phyloP scores from a whole-genome alignment of 2,113 vertebrate species.

The Meles meles region DNA sequence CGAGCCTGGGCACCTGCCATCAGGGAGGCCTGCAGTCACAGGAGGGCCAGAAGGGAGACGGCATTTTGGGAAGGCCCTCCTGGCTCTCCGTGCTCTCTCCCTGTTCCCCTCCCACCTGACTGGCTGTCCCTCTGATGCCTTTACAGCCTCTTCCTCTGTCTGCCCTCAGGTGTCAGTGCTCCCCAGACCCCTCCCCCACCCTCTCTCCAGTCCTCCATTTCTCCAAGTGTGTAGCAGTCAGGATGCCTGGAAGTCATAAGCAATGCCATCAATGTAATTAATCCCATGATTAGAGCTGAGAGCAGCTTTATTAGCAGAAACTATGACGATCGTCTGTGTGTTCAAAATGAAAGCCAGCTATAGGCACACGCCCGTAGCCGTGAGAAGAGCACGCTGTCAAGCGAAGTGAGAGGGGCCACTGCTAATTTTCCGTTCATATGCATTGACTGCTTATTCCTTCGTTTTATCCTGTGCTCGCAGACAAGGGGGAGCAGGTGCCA shows the following conservation, averaged over 20 bases:
- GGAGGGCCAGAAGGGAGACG: background rate
- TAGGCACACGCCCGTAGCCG: background rate
- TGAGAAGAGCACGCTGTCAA: background rate
- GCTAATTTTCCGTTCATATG: background rate
- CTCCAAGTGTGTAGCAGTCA: background rate
- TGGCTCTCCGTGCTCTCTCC: background rate
- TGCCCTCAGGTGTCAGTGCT: accelerated
- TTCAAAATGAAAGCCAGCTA: background rate
- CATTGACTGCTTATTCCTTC: slow-evolving; percentile 6
- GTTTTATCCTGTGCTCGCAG: background rate
- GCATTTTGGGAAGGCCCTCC: background rate
- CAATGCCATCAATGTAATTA: background rate
- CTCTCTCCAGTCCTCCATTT: background rate
- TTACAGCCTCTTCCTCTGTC: background rate
- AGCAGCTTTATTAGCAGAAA: slow-evolving; percentile 63
- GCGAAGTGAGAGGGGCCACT: background rate
- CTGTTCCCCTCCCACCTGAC: background rate
- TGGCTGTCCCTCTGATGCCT: background rate
- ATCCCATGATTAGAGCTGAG: background rate
- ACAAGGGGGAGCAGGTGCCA: slow-evolving; percentile 27
- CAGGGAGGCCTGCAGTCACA: background rate
- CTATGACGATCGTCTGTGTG: background rate
- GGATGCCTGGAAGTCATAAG: background rate
- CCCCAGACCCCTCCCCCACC: background rate
- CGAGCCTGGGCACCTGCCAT: background rate